Conservation (phyloP, 2,888 invertebrate species). For the Polia nebulosa region DNA sequence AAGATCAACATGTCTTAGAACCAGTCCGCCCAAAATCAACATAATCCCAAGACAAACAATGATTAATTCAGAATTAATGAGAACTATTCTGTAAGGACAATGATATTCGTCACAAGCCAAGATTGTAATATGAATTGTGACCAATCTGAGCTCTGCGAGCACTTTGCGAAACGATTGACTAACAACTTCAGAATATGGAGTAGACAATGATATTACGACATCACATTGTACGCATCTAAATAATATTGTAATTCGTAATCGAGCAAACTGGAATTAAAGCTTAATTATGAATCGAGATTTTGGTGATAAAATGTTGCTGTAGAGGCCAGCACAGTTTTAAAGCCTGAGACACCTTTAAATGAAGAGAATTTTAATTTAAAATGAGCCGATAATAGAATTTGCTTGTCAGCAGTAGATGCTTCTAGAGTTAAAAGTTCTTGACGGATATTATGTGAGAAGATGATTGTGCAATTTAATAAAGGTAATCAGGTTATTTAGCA, state of each 20-base stretch:
- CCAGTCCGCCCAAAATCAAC: constrained; percentile 41
- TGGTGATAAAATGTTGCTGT: constrained; percentile 41
- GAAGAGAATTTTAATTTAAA: background rate
- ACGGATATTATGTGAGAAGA: background rate
- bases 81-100: constrained; percentile 62
- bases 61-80: constrained; percentile 67
- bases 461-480: background rate
- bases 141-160: constrained; percentile 44
- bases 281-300: constrained; percentile 47
- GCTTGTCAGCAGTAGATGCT: background rate
- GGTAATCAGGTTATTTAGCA: too few relatives aligned
- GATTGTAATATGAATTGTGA: constrained; percentile 68
- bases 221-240: constrained; percentile 50
- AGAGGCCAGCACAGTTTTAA: constrained; percentile 25
- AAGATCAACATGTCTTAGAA: constrained; percentile 12
- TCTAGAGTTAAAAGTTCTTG: background rate
- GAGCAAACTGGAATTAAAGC: constrained; percentile 43
- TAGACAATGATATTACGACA: constrained; percentile 67
- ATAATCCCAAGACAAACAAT: constrained; percentile 51
- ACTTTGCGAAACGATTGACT: constrained; percentile 72
- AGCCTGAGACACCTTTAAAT: too few relatives aligned
- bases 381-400: background rate
- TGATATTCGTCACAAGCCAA: constrained; percentile 64
- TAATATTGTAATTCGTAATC: constrained; percentile 54
- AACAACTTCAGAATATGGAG: constrained; percentile 64